Conservation (phyloP, 2,888 invertebrate species). For the Sphecodes monilicornis region DNA sequence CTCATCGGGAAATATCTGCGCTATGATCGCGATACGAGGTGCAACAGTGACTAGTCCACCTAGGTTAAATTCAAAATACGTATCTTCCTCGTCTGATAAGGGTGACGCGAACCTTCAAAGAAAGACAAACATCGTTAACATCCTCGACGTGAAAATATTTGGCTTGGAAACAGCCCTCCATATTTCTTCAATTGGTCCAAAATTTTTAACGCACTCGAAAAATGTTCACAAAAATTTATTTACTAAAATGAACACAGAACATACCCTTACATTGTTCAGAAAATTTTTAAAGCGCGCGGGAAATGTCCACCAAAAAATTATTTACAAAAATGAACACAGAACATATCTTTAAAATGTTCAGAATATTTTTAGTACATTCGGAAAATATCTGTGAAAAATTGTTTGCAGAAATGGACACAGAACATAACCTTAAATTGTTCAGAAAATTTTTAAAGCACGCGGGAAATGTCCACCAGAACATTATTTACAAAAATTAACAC, state of each 20-base stretch:
- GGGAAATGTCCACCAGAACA: no score
- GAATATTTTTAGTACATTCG: no score
- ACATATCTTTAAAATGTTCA: no score
- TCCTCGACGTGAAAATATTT: background rate
- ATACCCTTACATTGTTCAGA: no score
- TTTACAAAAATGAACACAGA: background rate
- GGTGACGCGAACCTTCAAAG: background rate
- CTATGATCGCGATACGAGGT: background rate
- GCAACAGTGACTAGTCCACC: background rate
- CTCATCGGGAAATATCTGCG: slow-evolving; percentile 12
- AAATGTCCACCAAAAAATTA: no score
- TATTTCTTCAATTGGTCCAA: background rate
- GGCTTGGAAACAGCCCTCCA: background rate
- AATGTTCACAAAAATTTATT: no score
- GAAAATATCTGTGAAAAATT: no score
- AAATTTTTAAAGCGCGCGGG: no score
- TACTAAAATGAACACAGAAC: no score
- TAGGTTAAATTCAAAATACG: background rate
- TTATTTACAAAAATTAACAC: background rate
- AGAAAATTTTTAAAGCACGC: no score
- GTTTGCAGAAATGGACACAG: no score
- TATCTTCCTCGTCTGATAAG: background rate
- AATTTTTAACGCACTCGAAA: background rate
- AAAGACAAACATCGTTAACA: background rate
- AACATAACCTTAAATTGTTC: no score